phyloP scores from a whole-genome alignment of 2,888 invertebrate species.

The Notodonta ziczac region DNA sequence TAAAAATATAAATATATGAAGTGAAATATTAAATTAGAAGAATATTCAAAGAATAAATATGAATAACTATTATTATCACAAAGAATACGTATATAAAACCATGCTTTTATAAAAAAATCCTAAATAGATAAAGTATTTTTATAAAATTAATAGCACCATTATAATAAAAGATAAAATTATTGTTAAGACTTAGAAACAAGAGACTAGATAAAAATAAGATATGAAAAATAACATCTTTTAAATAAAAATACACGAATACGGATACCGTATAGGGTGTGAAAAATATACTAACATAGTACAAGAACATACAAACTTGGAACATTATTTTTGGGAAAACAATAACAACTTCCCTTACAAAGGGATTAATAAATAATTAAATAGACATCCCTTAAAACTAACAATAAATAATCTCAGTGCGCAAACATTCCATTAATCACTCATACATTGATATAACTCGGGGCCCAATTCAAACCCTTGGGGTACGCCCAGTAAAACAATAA shows the following conservation, averaged over 20 bases:
- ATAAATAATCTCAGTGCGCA: constrained; percentile 67
- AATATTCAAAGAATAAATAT: constrained; percentile 9
- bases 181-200: constrained; percentile 58
- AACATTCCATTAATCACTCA: constrained; percentile 25
- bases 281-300: constrained; percentile 78
- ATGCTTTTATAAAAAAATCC: constrained; percentile 21
- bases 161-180: constrained; percentile 28
- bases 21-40: constrained; percentile 13
- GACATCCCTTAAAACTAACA: constrained; percentile 67
- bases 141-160: neutral
- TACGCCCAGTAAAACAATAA: constrained; percentile 35
- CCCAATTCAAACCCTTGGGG: constrained; percentile 48
- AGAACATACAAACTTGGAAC: constrained; percentile 79
- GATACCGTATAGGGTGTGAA: constrained; percentile 76
- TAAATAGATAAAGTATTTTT: constrained; percentile 26
- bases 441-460: constrained; percentile 40
- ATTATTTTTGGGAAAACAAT: constrained; percentile 71
- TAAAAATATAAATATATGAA: constrained; percentile 16
- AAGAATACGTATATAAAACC: neutral
- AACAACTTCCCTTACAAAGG: constrained; percentile 75
- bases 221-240: constrained; percentile 47
- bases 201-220: constrained; percentile 65
- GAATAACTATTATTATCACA: constrained; percentile 2
- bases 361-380: constrained; percentile 72
- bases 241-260: constrained; percentile 78